Percentiles rank a stretch among this genome's conserved stretches.
Evolutionary conservation across 2,888 invertebrate species (phyloP).

Genomic region (Dendrolimus houi): DNA sequence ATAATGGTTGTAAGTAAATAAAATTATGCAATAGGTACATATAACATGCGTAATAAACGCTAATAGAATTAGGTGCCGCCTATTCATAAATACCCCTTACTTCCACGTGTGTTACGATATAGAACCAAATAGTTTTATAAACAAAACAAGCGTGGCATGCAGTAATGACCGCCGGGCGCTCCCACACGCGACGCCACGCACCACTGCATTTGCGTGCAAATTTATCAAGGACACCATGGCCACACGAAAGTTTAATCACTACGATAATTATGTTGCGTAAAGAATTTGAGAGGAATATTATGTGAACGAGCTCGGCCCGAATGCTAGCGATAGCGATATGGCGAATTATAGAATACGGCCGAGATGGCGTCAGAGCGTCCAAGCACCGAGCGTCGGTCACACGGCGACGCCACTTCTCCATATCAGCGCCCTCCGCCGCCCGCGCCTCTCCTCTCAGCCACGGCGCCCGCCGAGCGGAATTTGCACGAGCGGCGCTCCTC

Average conservation of each 20-base stretch:
- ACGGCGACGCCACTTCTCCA: slow-evolving; percentile 56
- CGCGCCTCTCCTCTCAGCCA: slow-evolving; percentile 27
- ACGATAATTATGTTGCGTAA: slow-evolving; percentile 26
- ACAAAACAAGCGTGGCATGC: slow-evolving; percentile 12
- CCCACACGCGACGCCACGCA: slow-evolving; percentile 13
- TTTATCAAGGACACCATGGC: slow-evolving; percentile 26
- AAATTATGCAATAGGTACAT: slow-evolving; percentile 7
- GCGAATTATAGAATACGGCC: slow-evolving; percentile 29
- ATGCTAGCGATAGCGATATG: slow-evolving; percentile 5
- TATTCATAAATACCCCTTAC: neutral
- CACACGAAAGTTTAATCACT: slow-evolving; percentile 20
- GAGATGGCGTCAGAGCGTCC: slow-evolving; percentile 32
- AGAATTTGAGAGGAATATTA: slow-evolving; percentile 35
- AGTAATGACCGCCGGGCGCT: slow-evolving; percentile 6
- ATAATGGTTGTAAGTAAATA: slow-evolving; percentile 9
- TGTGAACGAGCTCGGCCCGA: slow-evolving; percentile 13
- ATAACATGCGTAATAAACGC: slow-evolving; percentile 6
- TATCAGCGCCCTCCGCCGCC: slow-evolving; percentile 49
- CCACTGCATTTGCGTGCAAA: slow-evolving; percentile 19
- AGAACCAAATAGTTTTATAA: slow-evolving; percentile 10
- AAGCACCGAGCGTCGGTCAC: slow-evolving; percentile 26
- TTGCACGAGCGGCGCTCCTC: slow-evolving; percentile 59
- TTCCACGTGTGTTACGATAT: neutral
- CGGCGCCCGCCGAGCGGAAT: slow-evolving; percentile 53
- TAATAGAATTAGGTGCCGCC: neutral